Percentiles rank a stretch among this genome's conserved stretches.
Evolutionary conservation across 2,113 vertebrate species (phyloP).

Genomic region (Eurystomus gularis): DNA sequence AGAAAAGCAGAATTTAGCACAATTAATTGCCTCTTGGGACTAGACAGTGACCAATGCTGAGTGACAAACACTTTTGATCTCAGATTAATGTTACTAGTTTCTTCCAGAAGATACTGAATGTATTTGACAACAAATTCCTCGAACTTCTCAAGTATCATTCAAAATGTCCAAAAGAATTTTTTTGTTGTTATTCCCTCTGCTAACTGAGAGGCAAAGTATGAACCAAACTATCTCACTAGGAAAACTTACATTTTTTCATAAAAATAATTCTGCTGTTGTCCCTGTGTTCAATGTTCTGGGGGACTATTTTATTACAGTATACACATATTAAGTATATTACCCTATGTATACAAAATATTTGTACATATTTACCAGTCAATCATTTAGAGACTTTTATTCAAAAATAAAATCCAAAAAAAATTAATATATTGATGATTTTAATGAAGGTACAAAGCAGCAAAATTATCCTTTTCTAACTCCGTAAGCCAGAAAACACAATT

Average conservation of each 20-base stretch:
- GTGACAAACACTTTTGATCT: background rate
- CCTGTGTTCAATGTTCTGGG: background rate
- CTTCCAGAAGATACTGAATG: background rate
- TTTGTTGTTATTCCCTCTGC: conserved; percentile 3
- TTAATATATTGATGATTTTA: background rate
- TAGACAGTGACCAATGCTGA: background rate
- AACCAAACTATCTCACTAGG: background rate
- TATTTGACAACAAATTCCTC: background rate
- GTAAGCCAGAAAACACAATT: background rate
- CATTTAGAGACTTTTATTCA: background rate
- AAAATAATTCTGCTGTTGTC: background rate
- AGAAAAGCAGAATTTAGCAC: background rate
- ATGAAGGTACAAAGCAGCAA: background rate
- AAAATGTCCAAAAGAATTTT: conserved; percentile 5
- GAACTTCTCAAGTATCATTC: conserved; percentile 1
- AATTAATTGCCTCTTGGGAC: background rate
- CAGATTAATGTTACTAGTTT: background rate
- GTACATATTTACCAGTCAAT: background rate
- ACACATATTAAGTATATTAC: background rate
- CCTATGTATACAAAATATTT: background rate
- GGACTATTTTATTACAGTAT: background rate
- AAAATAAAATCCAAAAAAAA: conserved; percentile 8
- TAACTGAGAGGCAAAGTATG: background rate
- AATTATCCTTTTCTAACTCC: background rate
- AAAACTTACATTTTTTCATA: background rate